These are phyloP conservation scores for Adoxophyes honmai DNA, from an alignment of 1,140 invertebrate genomes.

Conservation along the genomic window DNA sequence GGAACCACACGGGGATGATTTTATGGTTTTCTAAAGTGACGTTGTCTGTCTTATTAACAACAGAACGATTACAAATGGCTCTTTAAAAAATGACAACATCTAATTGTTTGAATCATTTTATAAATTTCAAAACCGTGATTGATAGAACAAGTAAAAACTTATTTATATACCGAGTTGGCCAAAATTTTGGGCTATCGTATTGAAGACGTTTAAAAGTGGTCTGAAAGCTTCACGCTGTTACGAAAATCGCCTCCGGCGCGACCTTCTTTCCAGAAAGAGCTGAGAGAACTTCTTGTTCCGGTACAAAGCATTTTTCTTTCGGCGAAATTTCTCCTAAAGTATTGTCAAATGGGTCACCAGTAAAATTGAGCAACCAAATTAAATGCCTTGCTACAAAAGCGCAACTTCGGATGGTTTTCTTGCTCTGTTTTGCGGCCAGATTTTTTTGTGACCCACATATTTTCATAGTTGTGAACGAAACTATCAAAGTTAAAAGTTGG, in stretches of 20 bases:
- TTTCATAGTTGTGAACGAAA: too few species aligned
- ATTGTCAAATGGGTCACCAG: slow-evolving; percentile 12
- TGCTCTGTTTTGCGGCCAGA: too few species aligned
- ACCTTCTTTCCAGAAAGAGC: slow-evolving; percentile 9
- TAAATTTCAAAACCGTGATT: neutral
- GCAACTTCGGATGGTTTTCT: neutral
- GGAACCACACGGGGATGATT: too few species aligned
- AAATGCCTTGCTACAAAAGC: neutral
- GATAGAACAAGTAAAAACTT: neutral
- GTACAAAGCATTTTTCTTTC: slow-evolving; percentile 15
- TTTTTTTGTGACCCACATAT: too few species aligned
- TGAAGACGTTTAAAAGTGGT: slow-evolving; percentile 14
- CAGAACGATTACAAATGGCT: too few species aligned
- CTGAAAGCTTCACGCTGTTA: slow-evolving; percentile 12
- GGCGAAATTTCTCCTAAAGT: slow-evolving; percentile 10
- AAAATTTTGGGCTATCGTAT: slow-evolving; percentile 11
- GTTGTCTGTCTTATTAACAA: too few species aligned
- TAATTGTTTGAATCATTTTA: too few species aligned
- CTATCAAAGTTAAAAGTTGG: too few species aligned
- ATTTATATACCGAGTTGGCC: neutral
- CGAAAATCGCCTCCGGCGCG: slow-evolving; percentile 12
- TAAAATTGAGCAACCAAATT: slow-evolving; percentile 2
- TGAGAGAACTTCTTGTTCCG: slow-evolving; percentile 3
- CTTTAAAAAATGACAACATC: too few species aligned
- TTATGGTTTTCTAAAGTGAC: too few species aligned